Percentiles rank a stretch among this genome's conserved stretches.
phyloP scores from a whole-genome alignment of 2,888 invertebrate species.

The Ypsolopha scabrella region DNA sequence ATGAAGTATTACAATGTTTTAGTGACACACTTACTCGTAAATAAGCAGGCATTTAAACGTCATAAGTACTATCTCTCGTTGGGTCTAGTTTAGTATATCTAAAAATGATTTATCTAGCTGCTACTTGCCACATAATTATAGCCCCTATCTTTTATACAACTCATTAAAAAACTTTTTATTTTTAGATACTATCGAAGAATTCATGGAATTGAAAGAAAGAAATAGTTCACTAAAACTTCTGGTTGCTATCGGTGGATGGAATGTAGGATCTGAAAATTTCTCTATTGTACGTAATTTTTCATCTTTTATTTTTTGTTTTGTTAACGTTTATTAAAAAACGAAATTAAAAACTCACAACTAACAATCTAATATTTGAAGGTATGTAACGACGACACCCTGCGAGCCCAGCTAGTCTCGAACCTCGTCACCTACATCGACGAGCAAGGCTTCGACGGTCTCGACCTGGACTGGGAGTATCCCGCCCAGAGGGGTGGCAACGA shows the following conservation, averaged over 20 bases:
- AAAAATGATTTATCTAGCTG: too few relatives aligned
- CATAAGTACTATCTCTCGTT: too few relatives aligned
- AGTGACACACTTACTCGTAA: too few relatives aligned
- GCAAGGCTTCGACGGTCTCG: constrained; percentile 69
- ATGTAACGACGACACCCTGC: constrained; percentile 10
- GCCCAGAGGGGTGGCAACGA: constrained; percentile 35
- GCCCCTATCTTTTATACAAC: background rate
- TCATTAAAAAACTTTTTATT: background rate
- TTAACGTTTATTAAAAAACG: too few relatives aligned
- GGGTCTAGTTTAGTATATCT: background rate
- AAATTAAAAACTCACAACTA: too few relatives aligned
- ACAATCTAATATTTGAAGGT: constrained; percentile 6
- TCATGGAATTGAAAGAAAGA: constrained; percentile 33
- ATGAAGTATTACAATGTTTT: too few relatives aligned
- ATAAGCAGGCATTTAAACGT: too few relatives aligned
- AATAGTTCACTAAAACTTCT: constrained; percentile 38
- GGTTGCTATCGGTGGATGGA: constrained; percentile 52
- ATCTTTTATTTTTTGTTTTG: too few relatives aligned
- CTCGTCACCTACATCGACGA: constrained; percentile 31
- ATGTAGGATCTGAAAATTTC: constrained; percentile 62
- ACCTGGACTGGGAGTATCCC: constrained; percentile 75
- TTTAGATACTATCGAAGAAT: constrained; percentile 18
- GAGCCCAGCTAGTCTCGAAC: constrained; percentile 25
- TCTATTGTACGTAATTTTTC: constrained; percentile 24
- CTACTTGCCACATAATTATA: background rate